Conservation (phyloP, 37 sponge, comb jelly and placozoan species). For the Aplysina aerophoba region DNA sequence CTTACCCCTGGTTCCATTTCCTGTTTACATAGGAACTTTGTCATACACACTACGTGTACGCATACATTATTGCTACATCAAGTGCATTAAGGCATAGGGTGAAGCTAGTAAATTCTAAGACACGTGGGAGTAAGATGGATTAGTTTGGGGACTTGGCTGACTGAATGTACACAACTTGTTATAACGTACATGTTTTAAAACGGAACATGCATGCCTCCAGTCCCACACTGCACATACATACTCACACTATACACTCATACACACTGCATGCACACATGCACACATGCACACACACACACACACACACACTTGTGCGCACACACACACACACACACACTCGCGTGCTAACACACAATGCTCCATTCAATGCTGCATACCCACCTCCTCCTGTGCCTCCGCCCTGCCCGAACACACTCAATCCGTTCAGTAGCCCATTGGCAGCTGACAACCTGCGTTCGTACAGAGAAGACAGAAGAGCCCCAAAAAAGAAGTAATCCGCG, state of each 20-base stretch:
- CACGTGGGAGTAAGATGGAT: too few relatives aligned
- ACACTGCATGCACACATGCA: too few relatives aligned
- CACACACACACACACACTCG: constrained; percentile 5
- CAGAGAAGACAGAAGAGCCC: too few relatives aligned
- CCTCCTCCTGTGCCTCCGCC: not conserved
- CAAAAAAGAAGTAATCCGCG: too few relatives aligned
- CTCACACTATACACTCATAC: constrained; percentile 19
- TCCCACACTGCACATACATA: constrained; percentile 4
- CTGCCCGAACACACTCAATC: too few relatives aligned
- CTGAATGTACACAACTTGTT: too few relatives aligned
- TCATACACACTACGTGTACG: too few relatives aligned
- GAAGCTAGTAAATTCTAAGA: constrained; percentile 32
- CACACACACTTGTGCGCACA: not conserved
- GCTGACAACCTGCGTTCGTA: too few relatives aligned
- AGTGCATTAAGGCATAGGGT: not conserved
- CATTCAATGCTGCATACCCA: constrained; percentile 2
- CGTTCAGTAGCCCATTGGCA: too few relatives aligned
- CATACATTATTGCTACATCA: not conserved
- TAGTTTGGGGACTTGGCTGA: too few relatives aligned
- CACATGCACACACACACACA: constrained; percentile 15
- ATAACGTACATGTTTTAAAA: too few relatives aligned
- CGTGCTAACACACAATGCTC: not conserved
- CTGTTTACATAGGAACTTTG: not conserved
- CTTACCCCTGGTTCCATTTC: not conserved
- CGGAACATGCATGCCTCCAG: not conserved